Evolutionary conservation across 1,140 invertebrate species (phyloP), one percentile per base, ranked within the genome.

Genomic region (Drosophila novamexicana): DNA sequence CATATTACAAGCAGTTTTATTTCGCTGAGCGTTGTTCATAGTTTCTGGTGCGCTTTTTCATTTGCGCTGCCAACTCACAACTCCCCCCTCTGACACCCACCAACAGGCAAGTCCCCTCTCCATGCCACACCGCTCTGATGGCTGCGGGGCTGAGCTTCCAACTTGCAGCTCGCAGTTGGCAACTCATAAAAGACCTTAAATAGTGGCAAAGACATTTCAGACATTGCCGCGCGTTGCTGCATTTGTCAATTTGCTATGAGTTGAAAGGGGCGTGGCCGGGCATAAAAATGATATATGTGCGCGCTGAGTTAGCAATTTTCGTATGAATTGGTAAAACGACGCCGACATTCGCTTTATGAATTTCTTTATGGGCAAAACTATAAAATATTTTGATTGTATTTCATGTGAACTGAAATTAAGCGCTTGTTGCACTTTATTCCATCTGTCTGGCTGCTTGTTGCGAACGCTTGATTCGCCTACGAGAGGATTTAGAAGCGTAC

Each of bases 141-240:
- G 50, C 40, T 47, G 36, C 22, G 42, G 14, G 71, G 52, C 66
- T 47, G 53, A 68, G 66, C 22, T 54, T 52, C 54, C 63, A 67
- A 62, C 44, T 61, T 62, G 44, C 54, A 54, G 36, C 18, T 22
- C 40, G 12, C 59, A 56, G 49, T 36, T 40, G 64, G 67, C 73
- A 58, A 64, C 76, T 63, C 79, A 67, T 77, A 82, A 80, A 71
- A 77, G 77, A 89, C 74, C 85, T 90, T 90, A 89, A 89, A 89
- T 89, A 89, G 85, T 90, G 82, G 82, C 88, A 90, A 86, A 90
- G 88, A 90, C 86, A 90, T 90, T 85, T 90, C 75, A 82, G 79
- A 75, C 74, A 74, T 75, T 81, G 68, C 68, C 63, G 76, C 70
- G 40, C 47, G 65, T 32, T 76, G 73, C 56, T 42, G 73, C 86